Evolutionary conservation across 64 coral and sea anemone species (phyloP).

Genomic region (Montipora capricornis): DNA sequence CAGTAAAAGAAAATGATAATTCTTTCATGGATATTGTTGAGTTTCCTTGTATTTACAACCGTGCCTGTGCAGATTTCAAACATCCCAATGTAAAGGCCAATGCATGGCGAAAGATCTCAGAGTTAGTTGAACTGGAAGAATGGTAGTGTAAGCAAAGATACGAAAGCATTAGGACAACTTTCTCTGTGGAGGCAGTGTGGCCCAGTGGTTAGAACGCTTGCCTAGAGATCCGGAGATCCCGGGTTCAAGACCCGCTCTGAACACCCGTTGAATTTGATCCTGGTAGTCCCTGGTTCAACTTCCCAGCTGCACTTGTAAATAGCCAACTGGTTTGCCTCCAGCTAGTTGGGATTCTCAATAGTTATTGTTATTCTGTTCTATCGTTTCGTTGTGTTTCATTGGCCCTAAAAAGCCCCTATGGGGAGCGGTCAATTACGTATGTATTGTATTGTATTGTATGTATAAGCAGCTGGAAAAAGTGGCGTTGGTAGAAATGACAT

Average conservation of each 20-base stretch:
- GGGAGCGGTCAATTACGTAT: too few species aligned
- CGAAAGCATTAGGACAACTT: constrained; percentile 61
- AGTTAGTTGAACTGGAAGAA: neutral
- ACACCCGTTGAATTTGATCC: too few species aligned
- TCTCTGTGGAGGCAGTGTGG: neutral
- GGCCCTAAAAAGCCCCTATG: too few species aligned
- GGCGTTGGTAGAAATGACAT: constrained; percentile 52
- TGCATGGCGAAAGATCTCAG: constrained; percentile 34
- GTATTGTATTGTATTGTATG: constrained; percentile 16
- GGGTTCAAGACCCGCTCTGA: too few species aligned
- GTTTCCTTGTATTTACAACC: constrained; percentile 46
- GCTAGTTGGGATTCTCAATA: too few species aligned
- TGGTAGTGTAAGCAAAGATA: constrained; percentile 42
- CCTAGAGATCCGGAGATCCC: too few species aligned
- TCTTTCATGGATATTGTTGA: constrained; percentile 52
- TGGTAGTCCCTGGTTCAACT: too few species aligned
- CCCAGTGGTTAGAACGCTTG: too few species aligned
- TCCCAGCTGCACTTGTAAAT: too few species aligned
- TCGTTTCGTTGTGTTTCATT: too few species aligned
- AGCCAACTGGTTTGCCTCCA: too few species aligned
- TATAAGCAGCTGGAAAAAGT: constrained; percentile 17
- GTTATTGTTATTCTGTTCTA: too few species aligned
- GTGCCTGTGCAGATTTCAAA: constrained; percentile 35
- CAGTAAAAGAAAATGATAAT: constrained; percentile 18
- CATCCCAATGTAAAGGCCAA: constrained; percentile 38